Evolutionary conservation across 2,888 invertebrate species (phyloP), one percentile per base, ranked within the genome.

Genomic region (Epirrita christyi): DNA sequence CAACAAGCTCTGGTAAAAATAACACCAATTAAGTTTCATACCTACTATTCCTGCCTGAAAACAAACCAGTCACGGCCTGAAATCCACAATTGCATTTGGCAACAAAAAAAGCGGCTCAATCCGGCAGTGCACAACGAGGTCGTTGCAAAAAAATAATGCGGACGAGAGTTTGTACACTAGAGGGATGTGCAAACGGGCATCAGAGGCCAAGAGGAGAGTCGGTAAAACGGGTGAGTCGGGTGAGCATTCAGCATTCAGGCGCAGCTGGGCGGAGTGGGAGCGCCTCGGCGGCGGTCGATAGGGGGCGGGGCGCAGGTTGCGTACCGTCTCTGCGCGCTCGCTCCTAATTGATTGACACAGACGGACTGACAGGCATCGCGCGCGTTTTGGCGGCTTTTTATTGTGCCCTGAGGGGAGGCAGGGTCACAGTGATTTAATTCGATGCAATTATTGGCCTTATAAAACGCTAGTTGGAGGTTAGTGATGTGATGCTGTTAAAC

Each of bases 261-360:
- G 83, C 83, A 78, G 77, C 76, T 76, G 85, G 88, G 87, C 86
- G 88, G 82, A 56, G 66, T 59, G 63, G 48, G 41, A 51, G 59
- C 67, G 51, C 73, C 70, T 85, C 47, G 43, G 41, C 34, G 76
- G 80, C 86, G 84, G 88, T 79, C 76, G 71, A 78, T 89, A 88
- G 75, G 61, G 73, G 89, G 89, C 87, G 89, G 77, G 75, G 84
- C 79, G 32, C 63, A 68, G 71, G 73, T 80, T 86, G 90, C 88
- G 88, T 85, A 71, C 73, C 72, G 73, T 74, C 76, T 78, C 78
- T 85, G 86, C 85, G 83, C 80, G 58, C 62, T 63, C 46, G 42
- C 66, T 59, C 50, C 57, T 65, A 90, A 90, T 90, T 90, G 90
- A 90, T 89, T 90, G 90, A 89, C 90, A 88, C 78, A 81, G 83